Evolutionary conservation across 2,888 invertebrate species (phyloP), one percentile per base, ranked within the genome.

Genomic region (Abrostola tripartita): DNA sequence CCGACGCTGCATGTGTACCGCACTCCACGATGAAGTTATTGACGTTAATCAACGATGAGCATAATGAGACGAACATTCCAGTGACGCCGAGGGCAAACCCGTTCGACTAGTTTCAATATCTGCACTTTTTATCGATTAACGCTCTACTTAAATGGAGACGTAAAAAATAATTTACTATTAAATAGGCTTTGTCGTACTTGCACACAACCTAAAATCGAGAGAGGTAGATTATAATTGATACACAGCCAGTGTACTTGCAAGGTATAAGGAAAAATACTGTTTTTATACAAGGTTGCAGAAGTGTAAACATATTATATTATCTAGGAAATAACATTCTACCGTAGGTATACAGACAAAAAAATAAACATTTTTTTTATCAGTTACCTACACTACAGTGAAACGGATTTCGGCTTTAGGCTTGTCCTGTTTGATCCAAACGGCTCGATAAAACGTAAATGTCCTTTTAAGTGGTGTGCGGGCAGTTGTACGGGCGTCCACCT

Each of bases 401-500:
- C 82, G 81, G 81, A 87, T 88, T 88, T 88, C 64, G 81, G 76
- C 71, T 73, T 81, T 76, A 73, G 79, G 79, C 70, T 78, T 81
- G 82, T 82, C 78, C 82, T 82, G 83, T 83, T 84, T 82, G 82
- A 87, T 86, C 81, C 67, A 81, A 81, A 82, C 74, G 79, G 80
- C 71, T 81, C 78, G 84, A 86, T 88, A 85, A 84, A 85, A 82
- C 82, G 83, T 86, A 86, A 86, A 88, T 88, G 85, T 87, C 87
- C 85, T 88, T 90, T 87, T 83, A 83, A 89, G 86, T 86, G 85
- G 81, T 85, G 79, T 78, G 84, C 81, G 76, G 85, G 78, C 81
- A 85, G 83, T 86, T 82, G 83, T 77, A 85, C 89, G 92, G 92
- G 85, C 92, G 85, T 91, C 91, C 81, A 92, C 91, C 92, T 89